phyloP scores from a whole-genome alignment of 2,113 vertebrate species.

The Geococcyx californianus region DNA sequence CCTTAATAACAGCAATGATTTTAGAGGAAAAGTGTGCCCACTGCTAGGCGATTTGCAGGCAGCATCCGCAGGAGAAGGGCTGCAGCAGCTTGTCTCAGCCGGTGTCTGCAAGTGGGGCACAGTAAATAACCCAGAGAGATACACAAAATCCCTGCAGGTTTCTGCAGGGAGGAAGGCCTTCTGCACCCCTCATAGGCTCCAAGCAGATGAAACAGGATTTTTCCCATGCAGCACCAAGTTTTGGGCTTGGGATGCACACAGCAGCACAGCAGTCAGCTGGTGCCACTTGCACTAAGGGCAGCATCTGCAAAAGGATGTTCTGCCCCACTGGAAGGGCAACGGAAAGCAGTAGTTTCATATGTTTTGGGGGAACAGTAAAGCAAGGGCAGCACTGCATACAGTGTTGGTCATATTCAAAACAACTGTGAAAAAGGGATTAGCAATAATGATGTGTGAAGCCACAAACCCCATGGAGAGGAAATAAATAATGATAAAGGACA shows the following conservation, averaged over 20 bases:
- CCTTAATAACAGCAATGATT: background rate
- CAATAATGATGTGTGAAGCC: background rate
- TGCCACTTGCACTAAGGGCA: too few relatives aligned
- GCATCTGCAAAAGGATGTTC: too few relatives aligned
- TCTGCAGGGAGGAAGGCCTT: rapidly evolving
- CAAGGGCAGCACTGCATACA: background rate
- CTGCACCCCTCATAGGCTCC: background rate
- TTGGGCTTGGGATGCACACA: background rate
- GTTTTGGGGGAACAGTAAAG: background rate
- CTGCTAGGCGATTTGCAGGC: background rate
- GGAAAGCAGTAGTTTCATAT: background rate
- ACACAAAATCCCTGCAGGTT: background rate
- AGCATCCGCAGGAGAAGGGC: background rate
- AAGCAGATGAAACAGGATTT: background rate
- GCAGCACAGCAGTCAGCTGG: background rate
- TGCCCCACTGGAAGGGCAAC: background rate
- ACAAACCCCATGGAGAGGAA: background rate
- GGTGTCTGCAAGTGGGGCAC: background rate
- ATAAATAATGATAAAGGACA: background rate
- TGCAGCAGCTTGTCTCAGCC: background rate
- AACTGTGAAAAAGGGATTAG: background rate
- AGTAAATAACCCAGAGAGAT: background rate
- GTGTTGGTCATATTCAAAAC: background rate
- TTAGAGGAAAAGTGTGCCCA: background rate
- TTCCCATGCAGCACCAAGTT: background rate